Evolutionary conservation across 2,797 vertebrate genomes (phyloP), one percentile per base, ranked within the genome.

Genomic region (Gadopsis marmoratus): DNA sequence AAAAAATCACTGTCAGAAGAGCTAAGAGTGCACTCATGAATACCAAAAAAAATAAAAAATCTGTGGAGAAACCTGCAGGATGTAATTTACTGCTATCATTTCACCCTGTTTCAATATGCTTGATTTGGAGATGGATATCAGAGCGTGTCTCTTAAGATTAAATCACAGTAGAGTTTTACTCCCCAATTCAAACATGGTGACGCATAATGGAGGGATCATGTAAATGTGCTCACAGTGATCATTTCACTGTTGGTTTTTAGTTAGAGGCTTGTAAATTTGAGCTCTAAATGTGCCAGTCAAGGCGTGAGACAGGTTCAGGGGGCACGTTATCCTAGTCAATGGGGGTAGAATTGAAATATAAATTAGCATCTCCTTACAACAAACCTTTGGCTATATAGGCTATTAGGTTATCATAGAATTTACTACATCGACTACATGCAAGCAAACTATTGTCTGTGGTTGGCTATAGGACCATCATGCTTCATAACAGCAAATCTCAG

Each of bases 41-140:
- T 83, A 83, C 69, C 53, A 66, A 58, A 63, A n/a, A 47, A 21
- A 48, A 9, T 26, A 51, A 37, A 76, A 59, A 41, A 29, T 65
- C 71, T 39, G 47, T 31, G 19, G 41, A 80, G 78, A 58, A 83
- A 83, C 84, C 76, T 64, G 66, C 19, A 26, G 79, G 76, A 85
- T 82, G 60, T 87, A 85, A 91, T 91, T 88, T 85, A 78, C 69
- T 61, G 67, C 76, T 68, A 60, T 87, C 76, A 86, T 91, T 88
- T 85, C 75, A 73, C 63, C 83, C 74, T 76, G 70, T 84, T 88
- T 89, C 76, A 89, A 90, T 86, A 83, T 79, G 77, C 86, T 88
- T 86, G 87, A 91, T 93, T 88, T 73, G 55, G 76, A 92, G 83
- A 92, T 90, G 82, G 87, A 89, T 91, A 86, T 88, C 75, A 67